Percentiles rank a stretch among this genome's conserved stretches.
phyloP scores from a whole-genome alignment of 2,113 vertebrate species.

The Psittacula cyanocephala region DNA sequence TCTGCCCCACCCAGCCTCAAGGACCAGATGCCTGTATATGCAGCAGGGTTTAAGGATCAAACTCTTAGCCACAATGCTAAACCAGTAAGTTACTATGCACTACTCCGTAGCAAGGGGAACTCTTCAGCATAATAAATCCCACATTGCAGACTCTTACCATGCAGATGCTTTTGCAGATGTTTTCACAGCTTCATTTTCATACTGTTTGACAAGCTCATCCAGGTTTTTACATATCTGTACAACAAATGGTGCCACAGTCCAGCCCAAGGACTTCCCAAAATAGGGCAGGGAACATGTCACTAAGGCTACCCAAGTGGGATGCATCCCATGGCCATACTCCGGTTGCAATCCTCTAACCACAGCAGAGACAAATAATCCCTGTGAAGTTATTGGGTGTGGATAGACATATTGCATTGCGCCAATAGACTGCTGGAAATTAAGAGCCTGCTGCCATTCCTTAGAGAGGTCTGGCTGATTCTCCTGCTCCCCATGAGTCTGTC shows the following conservation, averaged over 20 bases:
- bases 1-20: background rate
- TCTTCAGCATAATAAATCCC: background rate
- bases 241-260: slow-evolving; percentile 89
- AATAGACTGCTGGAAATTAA: slow-evolving; percentile 93
- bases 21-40: background rate
- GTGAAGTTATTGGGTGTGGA: slow-evolving; percentile 90
- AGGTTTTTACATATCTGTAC: slow-evolving; percentile 94
- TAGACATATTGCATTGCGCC: slow-evolving; percentile 87
- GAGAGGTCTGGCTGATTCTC: slow-evolving; percentile 79
- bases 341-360: slow-evolving; percentile 89
- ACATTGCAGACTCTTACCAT: slow-evolving; percentile 70
- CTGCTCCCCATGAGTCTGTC: slow-evolving; percentile 69
- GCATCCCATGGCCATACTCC: slow-evolving; percentile 90
- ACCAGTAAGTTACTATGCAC: background rate
- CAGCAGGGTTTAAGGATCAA: background rate
- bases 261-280: slow-evolving; percentile 90
- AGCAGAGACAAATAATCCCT: slow-evolving; percentile 91
- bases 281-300: slow-evolving; percentile 88
- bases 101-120: background rate
- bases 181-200: slow-evolving; percentile 86
- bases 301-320: slow-evolving; percentile 91
- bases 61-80: background rate
- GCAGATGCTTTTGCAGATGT: slow-evolving; percentile 72
- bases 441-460: slow-evolving; percentile 89
- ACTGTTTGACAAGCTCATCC: slow-evolving; percentile 90